Evolutionary conservation across 2,797 vertebrate genomes (phyloP), one percentile per base, ranked within the genome.

Genomic region (Poecilia wingei): DNA sequence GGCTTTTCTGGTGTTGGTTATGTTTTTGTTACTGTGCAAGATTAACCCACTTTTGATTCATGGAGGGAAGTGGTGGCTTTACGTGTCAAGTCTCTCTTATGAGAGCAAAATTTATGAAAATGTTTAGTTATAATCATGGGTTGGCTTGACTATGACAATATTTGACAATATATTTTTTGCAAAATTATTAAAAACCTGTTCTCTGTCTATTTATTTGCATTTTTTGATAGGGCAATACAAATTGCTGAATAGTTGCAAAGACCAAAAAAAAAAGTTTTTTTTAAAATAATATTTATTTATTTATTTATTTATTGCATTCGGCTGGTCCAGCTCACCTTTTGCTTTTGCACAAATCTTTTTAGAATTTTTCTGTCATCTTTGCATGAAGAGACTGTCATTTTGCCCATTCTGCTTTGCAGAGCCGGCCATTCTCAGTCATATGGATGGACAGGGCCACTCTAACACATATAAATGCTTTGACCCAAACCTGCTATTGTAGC

Each of bases 1-100:
- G 43, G 18, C 10, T 33, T 22, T 79, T 55, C 14, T 18, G 0
- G 16, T 43, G 0, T 59, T 0, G 0, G 18, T 6, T 18, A 6
- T 51, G 31, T n/a, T 46, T 61, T 33, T 36, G 13, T 9, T 55
- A 49, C 2, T 0, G 1, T 49, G 5, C 0, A 22, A 77, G 61
- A 84, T 72, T 87, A 75, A 86, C 12, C 28, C 10, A 79, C 51
- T 53, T 3, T 0, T 57, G 9, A 69, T 4, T 46, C 41, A 59
- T 36, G 66, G 1, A 39, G 64, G 64, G 78, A 90, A 82, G 78
- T 84, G 2, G 22, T 49, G 10, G n/a, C 73, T 49, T n/a, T 66
- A 1, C 33, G 47, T 2, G 33, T 10, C 36, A n/a, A 45, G 20
- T 6, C 2, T 25, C 4, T 12, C 6, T 12, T 68, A 22, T 14